Evolutionary conservation across 2,888 invertebrate species (phyloP), one percentile per base, ranked within the genome.

Genomic region (Parnassius apollo): DNA sequence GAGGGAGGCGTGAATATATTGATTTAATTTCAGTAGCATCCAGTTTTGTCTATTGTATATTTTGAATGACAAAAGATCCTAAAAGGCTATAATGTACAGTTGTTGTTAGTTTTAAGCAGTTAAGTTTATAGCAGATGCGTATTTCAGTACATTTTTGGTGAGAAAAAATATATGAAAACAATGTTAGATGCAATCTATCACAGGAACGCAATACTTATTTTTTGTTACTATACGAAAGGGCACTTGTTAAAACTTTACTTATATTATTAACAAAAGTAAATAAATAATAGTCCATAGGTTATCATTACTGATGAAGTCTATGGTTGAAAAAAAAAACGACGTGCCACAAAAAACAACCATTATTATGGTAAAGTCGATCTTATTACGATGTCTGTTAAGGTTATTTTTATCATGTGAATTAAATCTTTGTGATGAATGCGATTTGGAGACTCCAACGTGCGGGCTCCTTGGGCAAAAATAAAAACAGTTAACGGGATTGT

Each of bases 391-490:
- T 11, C 0, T 13, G 25, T 25, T 58, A 57, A 53, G 57, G 18
- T 57, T 44, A 22, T 42, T 54, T 62, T 53, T 22, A 46, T 53
- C 18, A 22, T n/a, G 48, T 9, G 9, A n/a, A 25, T n/a, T 56
- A 10, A 44, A 48, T 13, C 13, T n/a, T 51, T 10, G 18, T 42
- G 44, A 13, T 45, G 45, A 63, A 59, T 51, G 51, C 45, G 45
- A 42, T 63, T 63, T 59, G 56, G 56, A 45, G 58, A 62, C 58
- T 46, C 13, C 54, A 57, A 49, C 49, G 54, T 59, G 58, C 18
- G 18, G 18, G 18, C 18, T 18, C 18, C 18, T 18, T 18, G 18
- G 18, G 18, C 18, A 18, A 18, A 18, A 50, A n/a, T 12, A 53
- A 58, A 56, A 58, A 12, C 18, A 42, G 49, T 56, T 22, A 48